These are phyloP conservation scores for Daboia siamensis DNA, from an alignment of 2,113 vertebrate genomes.

Conservation along the genomic window DNA sequence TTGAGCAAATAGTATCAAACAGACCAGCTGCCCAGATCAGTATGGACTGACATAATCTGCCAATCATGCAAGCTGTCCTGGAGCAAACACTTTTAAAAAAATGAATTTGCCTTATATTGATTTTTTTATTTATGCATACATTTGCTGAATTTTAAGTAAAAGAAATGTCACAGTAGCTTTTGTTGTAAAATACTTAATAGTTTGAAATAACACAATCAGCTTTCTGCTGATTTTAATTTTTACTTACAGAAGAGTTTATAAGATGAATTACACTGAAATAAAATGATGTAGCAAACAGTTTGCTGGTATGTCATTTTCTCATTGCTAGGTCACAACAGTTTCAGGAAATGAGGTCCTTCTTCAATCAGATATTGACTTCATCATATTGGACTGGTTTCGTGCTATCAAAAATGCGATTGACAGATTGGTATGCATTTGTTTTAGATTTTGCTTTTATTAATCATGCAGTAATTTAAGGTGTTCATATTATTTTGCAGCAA, in stretches of 20 bases:
- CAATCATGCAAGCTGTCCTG: background rate
- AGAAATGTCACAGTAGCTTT: constrained; percentile 58
- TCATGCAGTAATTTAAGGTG: constrained; percentile 66
- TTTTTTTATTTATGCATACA: background rate
- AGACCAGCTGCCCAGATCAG: background rate
- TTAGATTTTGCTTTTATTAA: constrained; percentile 72
- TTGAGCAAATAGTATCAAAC: background rate
- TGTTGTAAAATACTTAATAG: constrained; percentile 50
- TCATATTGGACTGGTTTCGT: constrained; percentile 83
- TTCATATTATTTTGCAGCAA: constrained; percentile 49
- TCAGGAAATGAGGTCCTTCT: constrained; percentile 84
- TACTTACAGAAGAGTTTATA: constrained; percentile 1
- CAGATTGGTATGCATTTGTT: constrained; percentile 80
- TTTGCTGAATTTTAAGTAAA: constrained; percentile 24
- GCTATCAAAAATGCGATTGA: constrained; percentile 85
- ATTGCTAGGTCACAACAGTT: constrained; percentile 77
- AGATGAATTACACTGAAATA: background rate
- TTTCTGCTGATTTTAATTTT: constrained; percentile 13
- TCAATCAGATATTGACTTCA: constrained; percentile 81
- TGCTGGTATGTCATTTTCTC: constrained; percentile 57
- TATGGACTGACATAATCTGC: background rate
- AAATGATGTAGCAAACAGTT: constrained; percentile 30
- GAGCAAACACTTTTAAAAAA: background rate
- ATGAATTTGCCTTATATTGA: background rate
- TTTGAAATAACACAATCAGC: background rate